Percentiles rank a stretch among this genome's conserved stretches.
phyloP scores from a whole-genome alignment of 2,797 vertebrate species.

The Enteromius paludinosus region DNA sequence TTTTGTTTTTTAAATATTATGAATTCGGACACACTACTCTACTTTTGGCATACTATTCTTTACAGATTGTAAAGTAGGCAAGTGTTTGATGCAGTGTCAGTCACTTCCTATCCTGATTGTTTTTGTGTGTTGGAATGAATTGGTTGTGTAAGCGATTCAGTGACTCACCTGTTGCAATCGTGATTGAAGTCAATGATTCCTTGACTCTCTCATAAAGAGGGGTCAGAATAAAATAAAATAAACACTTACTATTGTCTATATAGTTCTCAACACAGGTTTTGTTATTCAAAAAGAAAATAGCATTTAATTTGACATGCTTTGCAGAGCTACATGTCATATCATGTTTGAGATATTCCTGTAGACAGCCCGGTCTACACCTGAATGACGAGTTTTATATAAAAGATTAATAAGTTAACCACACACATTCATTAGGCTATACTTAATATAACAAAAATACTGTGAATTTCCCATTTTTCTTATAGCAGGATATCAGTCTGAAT shows the following conservation, averaged over 20 bases:
- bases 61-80: neutral
- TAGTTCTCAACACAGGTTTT: conserved; percentile 39
- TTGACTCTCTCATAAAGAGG: neutral
- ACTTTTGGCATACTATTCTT: neutral
- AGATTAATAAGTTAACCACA: neutral
- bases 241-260: neutral
- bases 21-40: neutral
- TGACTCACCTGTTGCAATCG: neutral
- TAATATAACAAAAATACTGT: too few relatives aligned
- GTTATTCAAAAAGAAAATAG: neutral
- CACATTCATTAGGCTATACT: neutral
- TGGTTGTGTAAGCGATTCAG: neutral
- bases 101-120: neutral
- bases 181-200: neutral
- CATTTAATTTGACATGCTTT: conserved; percentile 26
- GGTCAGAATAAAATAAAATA: neutral
- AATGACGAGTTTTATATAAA: neutral
- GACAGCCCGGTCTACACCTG: conserved; percentile 8
- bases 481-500: neutral
- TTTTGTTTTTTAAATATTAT: neutral
- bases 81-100: neutral
- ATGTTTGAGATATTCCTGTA: conserved; percentile 4
- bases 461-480: neutral
- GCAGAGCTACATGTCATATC: conserved; percentile 21
- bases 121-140: neutral